Evolutionary conservation across 2,113 vertebrate species (phyloP).

Genomic region (Otolemur garnettii): DNA sequence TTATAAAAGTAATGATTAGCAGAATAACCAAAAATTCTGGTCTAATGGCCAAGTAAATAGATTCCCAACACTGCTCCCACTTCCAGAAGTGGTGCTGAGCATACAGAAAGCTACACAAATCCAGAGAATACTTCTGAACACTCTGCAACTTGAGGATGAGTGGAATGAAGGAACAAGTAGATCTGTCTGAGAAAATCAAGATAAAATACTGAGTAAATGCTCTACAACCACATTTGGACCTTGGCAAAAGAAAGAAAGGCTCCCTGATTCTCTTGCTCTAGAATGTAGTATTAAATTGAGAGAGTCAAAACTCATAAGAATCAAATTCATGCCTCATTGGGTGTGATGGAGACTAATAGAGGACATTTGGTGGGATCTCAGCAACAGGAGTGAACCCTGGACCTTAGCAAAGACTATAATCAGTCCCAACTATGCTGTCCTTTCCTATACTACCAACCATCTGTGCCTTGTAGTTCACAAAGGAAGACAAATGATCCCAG

Average conservation of each 20-base stretch:
- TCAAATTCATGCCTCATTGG: neutral
- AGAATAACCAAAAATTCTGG: neutral
- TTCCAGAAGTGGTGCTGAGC: neutral
- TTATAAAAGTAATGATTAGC: neutral
- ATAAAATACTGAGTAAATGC: slow-evolving; percentile 21
- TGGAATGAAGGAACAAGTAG: neutral
- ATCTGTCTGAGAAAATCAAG: slow-evolving; percentile 48
- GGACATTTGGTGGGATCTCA: slow-evolving; percentile 45
- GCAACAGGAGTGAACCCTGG: neutral
- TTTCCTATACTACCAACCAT: neutral
- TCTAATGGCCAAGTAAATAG: neutral
- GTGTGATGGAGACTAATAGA: slow-evolving; percentile 22
- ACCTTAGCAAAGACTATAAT: neutral
- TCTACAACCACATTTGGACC: slow-evolving; percentile 56
- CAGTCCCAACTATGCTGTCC: neutral
- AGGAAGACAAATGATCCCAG: neutral
- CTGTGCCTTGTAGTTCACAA: neutral
- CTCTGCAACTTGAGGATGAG: neutral
- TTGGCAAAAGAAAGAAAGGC: neutral
- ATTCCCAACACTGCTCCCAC: neutral
- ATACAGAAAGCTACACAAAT: neutral
- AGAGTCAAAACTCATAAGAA: slow-evolving; percentile 50
- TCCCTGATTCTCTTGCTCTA: neutral
- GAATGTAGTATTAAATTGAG: neutral
- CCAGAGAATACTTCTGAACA: neutral